Conservation (phyloP, 2,888 invertebrate genomes). For the Teleiodes luculella region DNA sequence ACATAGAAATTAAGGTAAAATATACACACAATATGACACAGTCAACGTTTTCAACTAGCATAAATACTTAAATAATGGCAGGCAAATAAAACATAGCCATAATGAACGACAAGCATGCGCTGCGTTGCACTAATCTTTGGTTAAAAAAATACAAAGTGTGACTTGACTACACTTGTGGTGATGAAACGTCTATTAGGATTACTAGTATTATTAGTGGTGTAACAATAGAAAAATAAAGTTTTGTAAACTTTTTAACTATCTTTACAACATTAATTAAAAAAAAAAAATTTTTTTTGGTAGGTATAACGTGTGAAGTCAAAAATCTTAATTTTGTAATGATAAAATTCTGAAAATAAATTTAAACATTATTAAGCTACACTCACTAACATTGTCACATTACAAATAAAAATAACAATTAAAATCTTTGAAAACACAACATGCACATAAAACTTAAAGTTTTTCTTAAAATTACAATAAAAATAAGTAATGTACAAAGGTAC, state of each 20-base stretch:
- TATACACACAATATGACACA: not conserved
- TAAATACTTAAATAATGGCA: not conserved
- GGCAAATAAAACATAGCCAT: not conserved
- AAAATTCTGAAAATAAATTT: too few relatives aligned
- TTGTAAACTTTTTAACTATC: too few relatives aligned
- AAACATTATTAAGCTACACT: not conserved
- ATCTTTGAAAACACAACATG: not conserved
- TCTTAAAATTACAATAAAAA: not conserved
- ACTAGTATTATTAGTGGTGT: too few relatives aligned
- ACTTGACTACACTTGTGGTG: too few relatives aligned
- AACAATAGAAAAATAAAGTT: too few relatives aligned
- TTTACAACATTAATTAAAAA: too few relatives aligned
- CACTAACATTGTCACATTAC: not conserved
- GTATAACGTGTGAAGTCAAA: too few relatives aligned
- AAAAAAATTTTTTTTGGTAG: too few relatives aligned
- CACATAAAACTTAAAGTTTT: not conserved
- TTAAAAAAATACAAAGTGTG: not conserved
- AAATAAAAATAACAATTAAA: not conserved
- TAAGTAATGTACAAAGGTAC: not conserved
- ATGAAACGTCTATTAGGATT: too few relatives aligned
- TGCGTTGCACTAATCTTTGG: conserved; percentile 3
- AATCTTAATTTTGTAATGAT: too few relatives aligned
- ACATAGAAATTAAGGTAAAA: not conserved
- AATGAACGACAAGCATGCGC: not conserved
- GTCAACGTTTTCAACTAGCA: not conserved